Base-by-base conservation (phyloP, 1,140 invertebrate genomes). In the Drosophila hydei region DNA sequence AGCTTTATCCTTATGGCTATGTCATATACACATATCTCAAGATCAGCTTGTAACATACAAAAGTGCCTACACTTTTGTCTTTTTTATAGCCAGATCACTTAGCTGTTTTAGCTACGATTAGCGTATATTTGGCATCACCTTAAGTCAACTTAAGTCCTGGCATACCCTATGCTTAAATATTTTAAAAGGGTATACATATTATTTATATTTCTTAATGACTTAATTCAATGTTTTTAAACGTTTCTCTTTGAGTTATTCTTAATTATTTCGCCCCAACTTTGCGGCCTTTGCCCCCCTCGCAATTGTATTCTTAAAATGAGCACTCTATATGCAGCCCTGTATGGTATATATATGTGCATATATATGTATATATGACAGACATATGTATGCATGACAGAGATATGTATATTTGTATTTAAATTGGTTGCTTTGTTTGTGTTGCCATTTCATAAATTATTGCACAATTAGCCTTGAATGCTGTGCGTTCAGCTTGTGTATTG, bases 401-500 rank as follows among this genome's bases (percentile, higher is more conserved):
- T 47, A 23, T 43, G n/a, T 18, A 18, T 18, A 23, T 30, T 19
- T 38, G 63, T 63, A 76, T 71, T 60, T 71, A 77, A 77, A 77
- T 77, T 65, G 40, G 52, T 83, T 70, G 69, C 52, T 75, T 83
- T 61, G 75, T 77, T 71, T 71, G 62, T 75, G 62, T 79, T 72
- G 77, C 68, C 67, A 62, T 83, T 81, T 83, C 79, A 83, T 83
- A 81, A 75, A 67, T 81, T 81, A 81, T 84, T 83, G 79, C 79
- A 81, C 79, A 83, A 81, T 81, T 83, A 78, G 83, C 79, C 79
- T 81, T 81, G 79, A 78, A 60, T 51, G 50, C 19, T 48, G 25
- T 65, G 60, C 64, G 59, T 51, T 45, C 11, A 50, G 50, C 50
- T 50, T 55, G 62, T 27, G 18, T 9, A 9, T 8, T 60, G 11